Conservation (phyloP, 2,888 invertebrate species). For the Diabrotica balteata region DNA sequence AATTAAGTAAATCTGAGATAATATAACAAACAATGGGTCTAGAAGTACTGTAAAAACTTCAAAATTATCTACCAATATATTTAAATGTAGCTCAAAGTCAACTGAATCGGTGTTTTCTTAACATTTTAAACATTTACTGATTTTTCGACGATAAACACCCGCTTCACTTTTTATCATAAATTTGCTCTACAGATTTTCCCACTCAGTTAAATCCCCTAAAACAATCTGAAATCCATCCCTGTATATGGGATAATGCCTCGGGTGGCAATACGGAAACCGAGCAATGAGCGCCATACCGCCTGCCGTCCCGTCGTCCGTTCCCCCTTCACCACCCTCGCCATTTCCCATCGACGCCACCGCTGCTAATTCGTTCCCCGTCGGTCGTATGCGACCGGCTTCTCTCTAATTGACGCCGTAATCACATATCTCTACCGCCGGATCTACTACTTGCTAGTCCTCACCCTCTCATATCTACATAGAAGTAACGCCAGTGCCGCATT, state of each 20-base stretch:
- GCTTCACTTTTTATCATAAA: too few relatives aligned
- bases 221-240: conserved; percentile 15
- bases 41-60: too few relatives aligned
- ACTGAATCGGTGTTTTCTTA: too few relatives aligned
- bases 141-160: too few relatives aligned
- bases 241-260: conserved; percentile 40
- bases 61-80: too few relatives aligned
- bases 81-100: too few relatives aligned
- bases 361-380: conserved; percentile 46
- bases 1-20: too few relatives aligned
- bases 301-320: conserved; percentile 16
- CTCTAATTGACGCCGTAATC: conserved; percentile 55
- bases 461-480: conserved; percentile 1
- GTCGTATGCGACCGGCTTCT: conserved; percentile 46
- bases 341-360: conserved; percentile 28
- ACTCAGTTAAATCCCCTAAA: not conserved
- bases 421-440: conserved; percentile 50
- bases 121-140: too few relatives aligned
- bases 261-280: conserved; percentile 42
- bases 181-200: too few relatives aligned
- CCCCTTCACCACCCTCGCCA: conserved; percentile 1
- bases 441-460: conserved; percentile 36
- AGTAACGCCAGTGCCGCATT: too few relatives aligned
- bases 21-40: too few relatives aligned
- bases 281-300: conserved; percentile 35